Evolutionary conservation across 2,888 invertebrate species (phyloP).

Genomic region (Pollenia amentaria): DNA sequence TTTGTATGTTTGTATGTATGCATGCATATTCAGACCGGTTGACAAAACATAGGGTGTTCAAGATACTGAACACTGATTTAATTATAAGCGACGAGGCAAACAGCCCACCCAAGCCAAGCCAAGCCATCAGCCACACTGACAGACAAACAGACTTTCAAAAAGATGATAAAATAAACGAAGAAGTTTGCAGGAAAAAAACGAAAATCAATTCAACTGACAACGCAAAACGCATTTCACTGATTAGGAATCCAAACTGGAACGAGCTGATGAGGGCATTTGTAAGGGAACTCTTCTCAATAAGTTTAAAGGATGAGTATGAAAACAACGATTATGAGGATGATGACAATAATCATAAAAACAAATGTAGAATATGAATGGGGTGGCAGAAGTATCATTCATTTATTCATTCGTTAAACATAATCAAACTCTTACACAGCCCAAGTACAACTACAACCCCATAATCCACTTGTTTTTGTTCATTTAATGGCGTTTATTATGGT

Average conservation of each 20-base stretch:
- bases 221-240: constrained; percentile 81
- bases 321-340: constrained; percentile 76
- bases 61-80: constrained; percentile 76
- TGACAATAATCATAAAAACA: constrained; percentile 82
- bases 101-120: constrained; percentile 1
- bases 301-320: constrained; percentile 68
- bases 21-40: constrained; percentile 54
- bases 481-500: constrained; percentile 75
- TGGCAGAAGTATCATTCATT: constrained; percentile 61
- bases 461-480: constrained; percentile 80
- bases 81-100: constrained; percentile 69
- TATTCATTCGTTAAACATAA: constrained; percentile 34
- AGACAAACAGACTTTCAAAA: constrained; percentile 41
- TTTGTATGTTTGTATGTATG: constrained; percentile 1
- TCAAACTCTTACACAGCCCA: neutral
- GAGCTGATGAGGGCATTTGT: constrained; percentile 63
- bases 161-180: constrained; percentile 29
- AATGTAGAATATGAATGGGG: constrained; percentile 77
- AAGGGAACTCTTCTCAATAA: constrained; percentile 32
- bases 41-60: constrained; percentile 74
- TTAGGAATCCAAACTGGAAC: constrained; percentile 75
- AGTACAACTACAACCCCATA: constrained; percentile 76
- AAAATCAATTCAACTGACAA: constrained; percentile 77
- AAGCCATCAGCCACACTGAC: constrained; percentile 7
- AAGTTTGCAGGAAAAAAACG: constrained; percentile 54